These are phyloP conservation scores for Drosophila lacertosa DNA, from an alignment of 1,140 invertebrate species.

Conservation along the genomic window DNA sequence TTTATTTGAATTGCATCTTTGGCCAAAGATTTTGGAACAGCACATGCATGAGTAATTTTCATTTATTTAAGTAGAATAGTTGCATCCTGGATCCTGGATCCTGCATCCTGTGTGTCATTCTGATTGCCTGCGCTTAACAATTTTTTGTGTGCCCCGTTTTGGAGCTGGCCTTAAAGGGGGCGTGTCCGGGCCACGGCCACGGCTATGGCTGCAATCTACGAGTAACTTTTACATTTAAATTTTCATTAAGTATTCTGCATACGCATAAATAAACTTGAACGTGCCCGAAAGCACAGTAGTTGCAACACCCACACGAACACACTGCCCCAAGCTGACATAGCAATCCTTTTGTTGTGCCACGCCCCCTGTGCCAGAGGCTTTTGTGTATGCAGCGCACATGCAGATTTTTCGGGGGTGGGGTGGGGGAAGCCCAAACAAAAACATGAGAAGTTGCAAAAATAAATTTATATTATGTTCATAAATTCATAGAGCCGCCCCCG, in stretches of 20 bases:
- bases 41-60: slow-evolving; percentile 38
- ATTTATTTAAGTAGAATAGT: slow-evolving; percentile 40
- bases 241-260: slow-evolving; percentile 83
- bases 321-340: slow-evolving; percentile 54
- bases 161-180: not conserved
- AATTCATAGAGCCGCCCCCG: slow-evolving; percentile 75
- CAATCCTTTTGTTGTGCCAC: slow-evolving; percentile 75
- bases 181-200: not conserved
- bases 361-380: slow-evolving; percentile 6
- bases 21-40: not conserved
- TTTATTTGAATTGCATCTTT: not conserved
- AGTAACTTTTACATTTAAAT: slow-evolving; percentile 83
- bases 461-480: slow-evolving; percentile 84
- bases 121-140: slow-evolving; percentile 19
- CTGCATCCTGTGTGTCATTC: not conserved
- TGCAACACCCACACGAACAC: slow-evolving; percentile 48
- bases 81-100: not conserved
- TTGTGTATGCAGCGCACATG: slow-evolving; percentile 54
- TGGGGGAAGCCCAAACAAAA: slow-evolving; percentile 74
- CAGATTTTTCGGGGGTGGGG: slow-evolving; percentile 68
- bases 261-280: slow-evolving; percentile 83
- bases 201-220: slow-evolving; percentile 49
- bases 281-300: slow-evolving; percentile 73
- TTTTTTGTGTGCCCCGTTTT: not conserved
- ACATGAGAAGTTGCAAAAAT: slow-evolving; percentile 83